Evolutionary conservation across 2,113 vertebrate genomes (phyloP), one percentile per base, ranked within the genome.

Genomic region (Apodemus speciosus): DNA sequence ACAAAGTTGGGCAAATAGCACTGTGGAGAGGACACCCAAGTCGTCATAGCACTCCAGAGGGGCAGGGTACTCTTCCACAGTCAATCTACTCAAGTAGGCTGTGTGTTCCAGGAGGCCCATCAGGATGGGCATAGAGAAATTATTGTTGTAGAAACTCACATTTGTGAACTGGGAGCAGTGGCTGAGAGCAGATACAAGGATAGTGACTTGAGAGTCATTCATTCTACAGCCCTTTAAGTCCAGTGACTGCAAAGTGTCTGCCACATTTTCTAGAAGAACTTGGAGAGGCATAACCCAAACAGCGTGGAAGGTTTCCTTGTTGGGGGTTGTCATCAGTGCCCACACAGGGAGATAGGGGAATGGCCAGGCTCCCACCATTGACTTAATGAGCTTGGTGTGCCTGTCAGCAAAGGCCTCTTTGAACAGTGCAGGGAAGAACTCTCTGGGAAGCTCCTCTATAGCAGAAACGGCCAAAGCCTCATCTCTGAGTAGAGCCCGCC

Each of bases 381-480:
- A 15, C 30, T 35, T 77, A 30, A 51, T 11, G 18, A 20, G 32
- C 75, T 0, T 77, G 51, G 46, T 51, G 30, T 35, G 27, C 51
- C 75, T 77, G 23, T 40, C 40, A 27, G 10, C 6, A 11, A 73
- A 73, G 72, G 40, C 40, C 1, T 77, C 75, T 4, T 77, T 77
- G 30, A 77, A 77, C 1, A 77, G 75, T 18, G 15, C 30, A 20
- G 75, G 75, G 8, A 51, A 77, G 46, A 77, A 46, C 30, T 5
- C 46, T 3, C 0, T 4, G 16, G 30, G 46, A 3, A 77, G 30
- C 0, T 43, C 5, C 2, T n/a, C 30, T 13, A 77, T 0, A 77
- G 16, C 6, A 6, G 46, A 77, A 2, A 77, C 35, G 15, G 30
- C 46, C 46, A 51, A 77, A 30, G 16, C 30, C 30, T 77, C 75